Evolutionary conservation across 2,888 invertebrate species (phyloP).

Genomic region (Amphipoea lucens): DNA sequence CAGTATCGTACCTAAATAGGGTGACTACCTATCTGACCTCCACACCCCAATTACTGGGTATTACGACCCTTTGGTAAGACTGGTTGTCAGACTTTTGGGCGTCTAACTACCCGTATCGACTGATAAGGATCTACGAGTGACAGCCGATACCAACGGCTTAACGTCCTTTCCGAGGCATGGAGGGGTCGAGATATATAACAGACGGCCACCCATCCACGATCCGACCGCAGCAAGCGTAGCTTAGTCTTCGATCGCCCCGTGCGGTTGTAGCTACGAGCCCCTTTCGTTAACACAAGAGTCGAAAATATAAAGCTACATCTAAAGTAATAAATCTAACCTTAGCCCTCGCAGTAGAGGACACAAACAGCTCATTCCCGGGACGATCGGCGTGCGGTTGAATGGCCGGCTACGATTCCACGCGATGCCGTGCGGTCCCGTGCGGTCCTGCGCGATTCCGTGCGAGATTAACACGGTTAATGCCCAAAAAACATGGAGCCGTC

Average conservation of each 20-base stretch:
- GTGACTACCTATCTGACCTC: not conserved
- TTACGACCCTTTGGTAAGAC: not conserved
- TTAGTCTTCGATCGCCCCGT: not conserved
- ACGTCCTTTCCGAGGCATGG: not conserved
- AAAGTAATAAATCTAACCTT: not conserved
- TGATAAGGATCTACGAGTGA: not conserved
- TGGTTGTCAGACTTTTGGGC: not conserved
- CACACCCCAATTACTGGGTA: not conserved
- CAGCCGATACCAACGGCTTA: not conserved
- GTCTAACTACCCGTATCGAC: not conserved
- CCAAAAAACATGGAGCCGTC: constrained; percentile 56
- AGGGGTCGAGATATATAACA: not conserved
- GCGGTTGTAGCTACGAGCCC: not conserved
- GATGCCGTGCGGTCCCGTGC: not conserved
- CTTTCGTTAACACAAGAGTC: not conserved
- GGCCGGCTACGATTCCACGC: constrained; percentile 29
- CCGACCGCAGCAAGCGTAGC: not conserved
- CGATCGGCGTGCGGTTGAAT: constrained; percentile 43
- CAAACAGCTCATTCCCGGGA: constrained; percentile 39
- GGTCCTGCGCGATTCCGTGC: constrained; percentile 19
- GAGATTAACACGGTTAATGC: constrained; percentile 57
- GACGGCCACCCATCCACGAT: not conserved
- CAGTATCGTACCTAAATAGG: not conserved
- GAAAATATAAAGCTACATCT: not conserved
- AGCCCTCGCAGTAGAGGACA: constrained; percentile 4